Evolutionary conservation across 1,140 invertebrate genomes (phyloP), one percentile per base, ranked within the genome.

Genomic region (Aradophagus sp.): DNA sequence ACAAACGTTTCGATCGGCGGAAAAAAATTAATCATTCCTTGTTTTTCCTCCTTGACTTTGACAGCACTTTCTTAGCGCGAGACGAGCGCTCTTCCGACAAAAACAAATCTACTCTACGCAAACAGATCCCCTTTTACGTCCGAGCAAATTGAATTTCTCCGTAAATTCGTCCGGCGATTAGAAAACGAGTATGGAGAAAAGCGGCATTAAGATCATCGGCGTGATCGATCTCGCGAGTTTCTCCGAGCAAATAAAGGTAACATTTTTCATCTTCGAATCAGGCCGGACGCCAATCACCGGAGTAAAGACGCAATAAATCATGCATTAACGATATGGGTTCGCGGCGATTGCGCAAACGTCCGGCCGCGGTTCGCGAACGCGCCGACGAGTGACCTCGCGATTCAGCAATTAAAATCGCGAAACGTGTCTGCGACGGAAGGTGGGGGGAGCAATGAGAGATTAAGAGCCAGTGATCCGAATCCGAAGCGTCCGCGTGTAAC

Each of bases 331-430:
- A 56, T 66, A n/a, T n/a, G n/a, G n/a, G 50, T 48, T 41, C 41
- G 62, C 34, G 16, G n/a, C n/a, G 29, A 66, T 66, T 56, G 50
- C 62, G 48, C 35, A 66, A 56, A 56, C 31, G 42, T 39, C 16
- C 32, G 26, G 44, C 6, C 15, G 23, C 0, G 50, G 27, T 56
- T 39, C 44, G 44, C 52, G 52, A 23, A 38, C 0, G 34, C 13
- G 26, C 38, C 50, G 19, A 65, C 52, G 58, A 66, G 58, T 66
- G 44, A 50, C 34, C 31, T 31, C 12, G 39, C 47, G 59, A 68
- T 68, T 68, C 47, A 53, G 47, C 47, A 53, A 53, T 68, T 68
- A 59, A 53, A 53, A 68, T 68, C 59, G 59, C 47, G 45, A 68
- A 68, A 59, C 47, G 59, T 53, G 53, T 47, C 34, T 42, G 11